Conservation (phyloP, 2,113 vertebrate species). For the Anhinga anhinga region DNA sequence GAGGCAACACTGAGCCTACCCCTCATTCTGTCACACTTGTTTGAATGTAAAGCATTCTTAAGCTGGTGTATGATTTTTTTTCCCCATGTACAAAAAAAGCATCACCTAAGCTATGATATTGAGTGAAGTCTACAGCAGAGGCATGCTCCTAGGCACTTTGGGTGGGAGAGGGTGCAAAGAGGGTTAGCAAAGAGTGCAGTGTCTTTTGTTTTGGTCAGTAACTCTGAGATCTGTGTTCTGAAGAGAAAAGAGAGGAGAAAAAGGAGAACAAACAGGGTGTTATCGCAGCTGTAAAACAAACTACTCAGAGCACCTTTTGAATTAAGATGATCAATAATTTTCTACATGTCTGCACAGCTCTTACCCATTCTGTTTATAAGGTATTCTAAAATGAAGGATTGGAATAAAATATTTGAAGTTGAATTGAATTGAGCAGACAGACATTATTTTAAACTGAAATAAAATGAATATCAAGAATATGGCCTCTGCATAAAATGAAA, state of each 20-base stretch:
- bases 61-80: neutral
- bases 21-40: neutral
- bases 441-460: neutral
- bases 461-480: neutral
- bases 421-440: neutral
- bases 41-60: neutral
- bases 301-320: neutral
- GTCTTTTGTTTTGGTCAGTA: neutral
- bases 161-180: neutral
- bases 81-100: neutral
- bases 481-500: neutral
- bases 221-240: neutral
- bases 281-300: neutral
- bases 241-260: neutral
- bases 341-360: neutral
- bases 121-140: neutral
- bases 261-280: neutral
- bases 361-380: neutral
- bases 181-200: fast-evolving
- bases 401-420: neutral
- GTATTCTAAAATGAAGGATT: neutral
- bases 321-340: neutral
- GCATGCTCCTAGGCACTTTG: neutral
- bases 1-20: neutral
- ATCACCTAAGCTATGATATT: neutral